These are phyloP conservation scores for Mus spicilegus DNA, from an alignment of 2,113 vertebrate genomes.

Conservation along the genomic window DNA sequence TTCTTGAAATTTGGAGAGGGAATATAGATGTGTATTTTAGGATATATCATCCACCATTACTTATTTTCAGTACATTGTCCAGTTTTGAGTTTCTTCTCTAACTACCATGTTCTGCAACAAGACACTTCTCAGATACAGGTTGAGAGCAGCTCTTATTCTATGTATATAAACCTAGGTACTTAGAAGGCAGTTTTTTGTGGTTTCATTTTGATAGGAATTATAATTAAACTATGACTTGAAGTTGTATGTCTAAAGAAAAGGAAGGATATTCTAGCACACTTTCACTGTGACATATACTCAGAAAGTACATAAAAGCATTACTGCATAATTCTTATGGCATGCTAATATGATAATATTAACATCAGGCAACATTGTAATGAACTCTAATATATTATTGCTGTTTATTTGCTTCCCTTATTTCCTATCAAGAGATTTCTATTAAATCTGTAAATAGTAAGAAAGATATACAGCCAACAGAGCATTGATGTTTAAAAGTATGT, in stretches of 20 bases:
- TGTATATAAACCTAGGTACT: neutral
- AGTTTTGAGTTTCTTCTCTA: neutral
- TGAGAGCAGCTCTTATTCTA: neutral
- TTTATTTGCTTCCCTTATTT: neutral
- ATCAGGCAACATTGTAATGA: neutral
- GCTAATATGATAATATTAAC: neutral
- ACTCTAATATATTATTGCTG: neutral
- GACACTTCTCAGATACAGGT: neutral
- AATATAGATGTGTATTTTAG: neutral
- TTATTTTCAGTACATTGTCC: neutral
- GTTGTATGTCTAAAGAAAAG: neutral
- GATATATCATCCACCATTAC: neutral
- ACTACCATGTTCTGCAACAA: neutral
- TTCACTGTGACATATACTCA: neutral
- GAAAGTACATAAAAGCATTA: neutral
- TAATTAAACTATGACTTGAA: constrained; percentile 19
- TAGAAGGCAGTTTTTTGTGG: neutral
- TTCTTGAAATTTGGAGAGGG: neutral
- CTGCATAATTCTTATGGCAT: neutral
- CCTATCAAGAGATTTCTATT: neutral
- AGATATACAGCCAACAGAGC: neutral
- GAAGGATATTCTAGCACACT: neutral
- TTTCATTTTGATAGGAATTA: neutral
- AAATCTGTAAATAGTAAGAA: constrained; percentile 19
- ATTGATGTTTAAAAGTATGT: neutral